Evolutionary conservation across 2,797 vertebrate genomes (phyloP).

Genomic region (Pipistrellus nathusii): DNA sequence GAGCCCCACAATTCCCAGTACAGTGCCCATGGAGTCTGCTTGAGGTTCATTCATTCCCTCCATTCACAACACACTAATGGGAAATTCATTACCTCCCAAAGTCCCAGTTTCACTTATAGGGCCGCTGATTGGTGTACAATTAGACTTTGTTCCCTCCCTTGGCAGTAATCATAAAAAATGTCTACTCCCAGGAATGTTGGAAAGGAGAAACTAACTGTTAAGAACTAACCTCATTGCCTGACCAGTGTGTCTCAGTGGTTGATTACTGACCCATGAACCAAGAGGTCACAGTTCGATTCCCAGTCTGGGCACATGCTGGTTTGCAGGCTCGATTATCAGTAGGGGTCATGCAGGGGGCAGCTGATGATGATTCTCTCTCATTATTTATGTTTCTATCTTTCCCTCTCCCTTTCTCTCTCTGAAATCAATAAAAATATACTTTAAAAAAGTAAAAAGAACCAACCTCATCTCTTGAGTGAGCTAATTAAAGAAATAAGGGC

Average conservation of each 20-base stretch:
- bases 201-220: background rate
- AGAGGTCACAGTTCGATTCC: no score
- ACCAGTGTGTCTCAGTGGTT: no score
- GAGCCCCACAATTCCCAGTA: background rate
- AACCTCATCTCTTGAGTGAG: background rate
- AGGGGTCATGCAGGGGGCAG: no score
- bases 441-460: background rate
- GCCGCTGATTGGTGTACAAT: background rate
- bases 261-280: no score
- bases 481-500: conserved; percentile 37
- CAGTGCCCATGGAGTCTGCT: background rate
- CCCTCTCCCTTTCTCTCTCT: no score
- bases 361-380: no score
- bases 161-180: background rate
- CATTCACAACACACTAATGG: background rate
- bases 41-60: background rate
- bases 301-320: no score
- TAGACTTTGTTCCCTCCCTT: background rate
- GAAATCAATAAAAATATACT: no score
- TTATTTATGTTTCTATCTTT: no score
- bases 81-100: background rate
- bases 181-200: background rate
- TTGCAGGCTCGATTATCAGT: no score
- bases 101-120: background rate
- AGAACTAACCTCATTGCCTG: background rate